These are phyloP conservation scores for Megamerina dolium DNA, from an alignment of 2,888 invertebrate species.

Conservation along the genomic window DNA sequence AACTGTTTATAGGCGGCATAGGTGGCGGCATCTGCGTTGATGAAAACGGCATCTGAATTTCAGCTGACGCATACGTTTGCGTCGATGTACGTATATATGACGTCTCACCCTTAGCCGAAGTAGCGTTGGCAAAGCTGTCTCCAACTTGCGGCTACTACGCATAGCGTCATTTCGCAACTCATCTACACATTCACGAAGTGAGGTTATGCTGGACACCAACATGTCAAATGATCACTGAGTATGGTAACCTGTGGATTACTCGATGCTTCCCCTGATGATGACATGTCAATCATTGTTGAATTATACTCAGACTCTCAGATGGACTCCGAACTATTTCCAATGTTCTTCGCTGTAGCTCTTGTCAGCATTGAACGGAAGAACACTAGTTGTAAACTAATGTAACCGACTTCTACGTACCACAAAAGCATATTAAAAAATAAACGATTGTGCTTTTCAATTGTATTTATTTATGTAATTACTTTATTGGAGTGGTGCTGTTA, in stretches of 20 bases:
- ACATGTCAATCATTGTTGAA: background rate
- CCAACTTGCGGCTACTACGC: background rate
- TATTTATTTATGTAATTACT: no score
- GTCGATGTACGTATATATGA: no score
- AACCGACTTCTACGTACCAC: no score
- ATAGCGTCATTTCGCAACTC: background rate
- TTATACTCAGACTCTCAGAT: background rate
- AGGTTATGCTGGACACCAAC: conserved; percentile 1
- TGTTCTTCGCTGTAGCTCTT: background rate
- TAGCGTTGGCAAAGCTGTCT: conserved; percentile 4
- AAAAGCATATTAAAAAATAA: no score
- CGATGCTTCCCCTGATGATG: background rate
- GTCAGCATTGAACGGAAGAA: no score
- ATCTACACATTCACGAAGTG: conserved; percentile 2
- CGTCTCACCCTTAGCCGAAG: background rate
- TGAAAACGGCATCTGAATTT: background rate
- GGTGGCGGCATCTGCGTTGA: background rate
- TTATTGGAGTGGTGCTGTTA: no score
- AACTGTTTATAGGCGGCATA: background rate
- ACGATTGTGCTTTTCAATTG: no score
- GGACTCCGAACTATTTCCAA: background rate
- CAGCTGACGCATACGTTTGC: no score
- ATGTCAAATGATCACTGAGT: background rate
- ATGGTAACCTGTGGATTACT: background rate
- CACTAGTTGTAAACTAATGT: no score